phyloP scores from a whole-genome alignment of 2,888 invertebrate genomes.

The Nemoura dubitans region DNA sequence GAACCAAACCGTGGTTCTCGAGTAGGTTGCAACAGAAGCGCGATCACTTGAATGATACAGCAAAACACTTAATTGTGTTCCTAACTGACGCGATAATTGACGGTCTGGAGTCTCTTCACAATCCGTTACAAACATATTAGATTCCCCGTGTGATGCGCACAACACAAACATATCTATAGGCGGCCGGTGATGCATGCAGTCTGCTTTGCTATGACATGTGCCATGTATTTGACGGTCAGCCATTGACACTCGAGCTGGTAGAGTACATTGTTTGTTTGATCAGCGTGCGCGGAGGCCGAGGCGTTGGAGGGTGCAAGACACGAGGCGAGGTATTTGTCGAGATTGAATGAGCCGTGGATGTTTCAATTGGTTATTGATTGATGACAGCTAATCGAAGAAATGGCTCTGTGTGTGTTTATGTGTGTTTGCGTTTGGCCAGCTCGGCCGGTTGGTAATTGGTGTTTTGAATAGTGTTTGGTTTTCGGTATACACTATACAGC shows the following conservation, averaged over 20 bases:
- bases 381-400: neutral
- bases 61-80: slow-evolving; percentile 26
- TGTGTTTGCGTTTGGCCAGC: neutral
- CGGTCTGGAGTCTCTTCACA: neutral
- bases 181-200: neutral
- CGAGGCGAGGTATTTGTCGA: neutral
- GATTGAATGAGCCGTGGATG: neutral
- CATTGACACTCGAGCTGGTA: neutral
- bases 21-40: neutral
- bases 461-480: neutral
- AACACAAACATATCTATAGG: slow-evolving; percentile 5
- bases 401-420: neutral
- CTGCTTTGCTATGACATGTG: neutral
- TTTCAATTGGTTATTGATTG: slow-evolving; percentile 7
- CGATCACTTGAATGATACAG: slow-evolving; percentile 24
- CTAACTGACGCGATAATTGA: neutral
- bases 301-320: neutral
- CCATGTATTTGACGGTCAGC: neutral
- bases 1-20: neutral
- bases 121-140: slow-evolving; percentile 12
- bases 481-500: no score
- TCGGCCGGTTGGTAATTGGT: neutral
- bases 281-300: neutral
- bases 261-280: neutral
- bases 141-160: neutral